These are phyloP conservation scores for Cheilinus undulatus DNA, from an alignment of 2,113 vertebrate species.

Conservation along the genomic window DNA sequence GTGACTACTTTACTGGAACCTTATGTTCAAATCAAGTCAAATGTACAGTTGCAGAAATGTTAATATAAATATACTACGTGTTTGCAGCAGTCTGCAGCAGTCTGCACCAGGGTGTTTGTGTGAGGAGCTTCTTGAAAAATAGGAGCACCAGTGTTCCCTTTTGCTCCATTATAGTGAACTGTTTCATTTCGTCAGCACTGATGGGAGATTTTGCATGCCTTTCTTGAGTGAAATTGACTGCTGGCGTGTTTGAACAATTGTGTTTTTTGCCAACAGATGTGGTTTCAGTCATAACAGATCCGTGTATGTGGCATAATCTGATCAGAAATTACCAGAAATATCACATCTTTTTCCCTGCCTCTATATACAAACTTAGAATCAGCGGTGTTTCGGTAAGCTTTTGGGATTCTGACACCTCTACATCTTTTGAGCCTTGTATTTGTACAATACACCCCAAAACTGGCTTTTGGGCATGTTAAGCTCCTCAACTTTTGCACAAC, in stretches of 20 bases:
- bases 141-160: neutral
- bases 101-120: constrained; percentile 5
- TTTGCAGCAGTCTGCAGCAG: constrained; percentile 14
- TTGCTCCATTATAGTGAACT: constrained; percentile 9
- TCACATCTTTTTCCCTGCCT: neutral
- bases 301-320: neutral
- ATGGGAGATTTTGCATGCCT: neutral
- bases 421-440: neutral
- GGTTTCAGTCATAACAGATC: constrained; percentile 9
- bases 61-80: constrained; percentile 31
- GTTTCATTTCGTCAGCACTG: constrained; percentile 4
- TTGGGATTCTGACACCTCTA: neutral
- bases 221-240: constrained; percentile 24
- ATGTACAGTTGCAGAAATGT: constrained; percentile 42
- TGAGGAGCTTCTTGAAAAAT: constrained; percentile 23
- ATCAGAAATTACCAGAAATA: constrained; percentile 6
- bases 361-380: no score
- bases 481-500: neutral
- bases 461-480: neutral
- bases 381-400: neutral
- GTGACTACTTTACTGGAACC: constrained; percentile 37
- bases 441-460: neutral
- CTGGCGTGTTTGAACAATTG: constrained; percentile 25
- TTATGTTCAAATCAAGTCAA: constrained; percentile 47
- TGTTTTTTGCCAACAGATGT: constrained; percentile 21